A percentile compares a stretch with the other conserved stretches of the same genome.
phyloP scores from a whole-genome alignment of 2,113 vertebrate genomes.

The Amazona vittata region DNA sequence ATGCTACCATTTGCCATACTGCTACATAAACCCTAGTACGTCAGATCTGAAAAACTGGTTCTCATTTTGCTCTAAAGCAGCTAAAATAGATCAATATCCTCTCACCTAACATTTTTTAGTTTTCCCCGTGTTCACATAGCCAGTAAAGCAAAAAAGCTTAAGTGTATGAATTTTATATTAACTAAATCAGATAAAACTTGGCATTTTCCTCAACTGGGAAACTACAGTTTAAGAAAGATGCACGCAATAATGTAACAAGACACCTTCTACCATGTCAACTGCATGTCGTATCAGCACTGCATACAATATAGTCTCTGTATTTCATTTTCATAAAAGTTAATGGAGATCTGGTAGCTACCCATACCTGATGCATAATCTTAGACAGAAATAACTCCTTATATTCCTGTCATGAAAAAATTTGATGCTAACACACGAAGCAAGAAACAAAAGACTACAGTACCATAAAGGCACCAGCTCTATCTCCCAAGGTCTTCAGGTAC shows the following conservation, averaged over 20 bases:
- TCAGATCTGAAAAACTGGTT: neutral
- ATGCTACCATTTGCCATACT: fast-evolving
- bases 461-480: neutral
- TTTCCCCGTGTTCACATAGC: neutral
- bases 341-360: neutral
- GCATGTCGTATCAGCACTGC: neutral
- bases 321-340: neutral
- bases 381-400: neutral
- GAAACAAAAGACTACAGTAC: neutral
- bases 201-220: neutral
- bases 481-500: neutral
- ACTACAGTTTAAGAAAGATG: neutral
- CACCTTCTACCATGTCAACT: neutral
- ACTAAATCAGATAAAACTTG: neutral
- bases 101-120: neutral
- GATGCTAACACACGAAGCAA: neutral
- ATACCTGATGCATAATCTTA: neutral
- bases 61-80: neutral
- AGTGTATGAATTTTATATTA: neutral
- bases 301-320: neutral
- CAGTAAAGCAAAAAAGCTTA: neutral
- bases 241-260: neutral
- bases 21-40: neutral
- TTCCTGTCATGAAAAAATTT: neutral
- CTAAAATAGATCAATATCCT: neutral